Percentiles rank a stretch among this genome's conserved stretches.
Conservation (phyloP, 2,113 vertebrate species). For the Pica pica region DNA sequence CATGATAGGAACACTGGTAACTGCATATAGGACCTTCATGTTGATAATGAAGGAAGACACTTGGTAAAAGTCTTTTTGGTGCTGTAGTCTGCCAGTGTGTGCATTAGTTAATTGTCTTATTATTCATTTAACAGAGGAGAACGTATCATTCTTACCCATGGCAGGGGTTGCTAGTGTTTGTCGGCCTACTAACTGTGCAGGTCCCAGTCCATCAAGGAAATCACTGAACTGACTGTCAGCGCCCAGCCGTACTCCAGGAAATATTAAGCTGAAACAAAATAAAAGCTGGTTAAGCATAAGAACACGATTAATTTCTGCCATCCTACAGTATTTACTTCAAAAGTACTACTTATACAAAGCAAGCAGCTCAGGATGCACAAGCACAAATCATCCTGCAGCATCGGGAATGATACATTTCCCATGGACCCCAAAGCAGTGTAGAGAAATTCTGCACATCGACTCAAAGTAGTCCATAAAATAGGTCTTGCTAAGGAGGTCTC, state of each 20-base stretch:
- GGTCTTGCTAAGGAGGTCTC: neutral
- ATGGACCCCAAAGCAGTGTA: neutral
- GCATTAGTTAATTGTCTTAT: neutral
- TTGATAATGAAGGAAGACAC: neutral
- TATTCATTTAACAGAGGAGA: neutral
- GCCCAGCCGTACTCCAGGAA: constrained; percentile 91
- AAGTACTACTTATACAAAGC: neutral
- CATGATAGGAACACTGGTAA: neutral
- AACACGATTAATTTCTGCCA: neutral
- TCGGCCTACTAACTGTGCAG: constrained; percentile 93
- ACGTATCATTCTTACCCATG: constrained; percentile 84
- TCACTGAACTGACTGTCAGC: constrained; percentile 97
- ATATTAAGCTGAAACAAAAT: constrained; percentile 83
- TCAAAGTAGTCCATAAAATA: neutral
- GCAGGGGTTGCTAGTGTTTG: constrained; percentile 96
- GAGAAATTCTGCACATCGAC: neutral
- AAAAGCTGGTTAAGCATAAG: neutral
- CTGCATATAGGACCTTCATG: neutral
- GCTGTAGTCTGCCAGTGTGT: neutral
- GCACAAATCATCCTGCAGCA: neutral
- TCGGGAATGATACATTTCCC: neutral
- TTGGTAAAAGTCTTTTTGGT: neutral
- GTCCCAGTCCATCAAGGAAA: constrained; percentile 95
- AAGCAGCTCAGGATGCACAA: neutral
- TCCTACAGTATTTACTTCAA: neutral